A percentile compares a stretch with the other conserved stretches of the same genome.
phyloP scores from a whole-genome alignment of 1,140 invertebrate genomes.

The Caenorhabditis inopinata region DNA sequence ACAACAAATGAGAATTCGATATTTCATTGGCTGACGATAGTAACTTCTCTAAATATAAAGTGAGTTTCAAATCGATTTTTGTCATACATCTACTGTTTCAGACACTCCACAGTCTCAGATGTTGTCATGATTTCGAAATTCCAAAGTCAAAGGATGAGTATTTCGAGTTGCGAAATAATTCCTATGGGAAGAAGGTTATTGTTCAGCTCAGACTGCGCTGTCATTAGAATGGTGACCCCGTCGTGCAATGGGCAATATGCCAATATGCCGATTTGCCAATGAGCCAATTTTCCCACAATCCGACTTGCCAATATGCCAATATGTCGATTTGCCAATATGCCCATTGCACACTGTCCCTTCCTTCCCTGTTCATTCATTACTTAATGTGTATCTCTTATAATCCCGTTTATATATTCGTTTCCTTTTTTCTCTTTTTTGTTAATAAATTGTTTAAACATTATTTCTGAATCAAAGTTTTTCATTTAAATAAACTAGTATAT shows the following conservation, averaged over 20 bases:
- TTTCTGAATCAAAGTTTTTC: too few relatives aligned
- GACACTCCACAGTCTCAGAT: too few relatives aligned
- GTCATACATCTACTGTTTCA: too few relatives aligned
- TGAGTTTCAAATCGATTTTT: background rate
- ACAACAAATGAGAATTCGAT: too few relatives aligned
- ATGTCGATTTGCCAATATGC: too few relatives aligned
- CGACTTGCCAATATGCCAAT: too few relatives aligned
- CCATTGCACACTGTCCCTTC: too few relatives aligned
- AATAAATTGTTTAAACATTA: background rate
- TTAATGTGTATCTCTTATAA: background rate
- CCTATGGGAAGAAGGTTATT: background rate
- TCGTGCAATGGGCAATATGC: too few relatives aligned
- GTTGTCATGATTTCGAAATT: background rate
- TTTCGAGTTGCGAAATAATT: background rate
- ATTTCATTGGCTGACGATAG: background rate
- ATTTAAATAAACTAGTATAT: background rate
- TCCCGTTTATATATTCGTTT: background rate
- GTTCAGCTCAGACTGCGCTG: background rate
- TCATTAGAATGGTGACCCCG: too few relatives aligned
- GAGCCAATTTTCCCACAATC: too few relatives aligned
- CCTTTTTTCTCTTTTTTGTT: background rate
- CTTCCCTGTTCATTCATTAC: too few relatives aligned
- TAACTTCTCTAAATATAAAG: background rate
- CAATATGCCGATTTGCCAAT: too few relatives aligned
- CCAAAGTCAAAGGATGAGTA: conserved; percentile 10